Evolutionary conservation across 2,797 vertebrate species (phyloP).

Genomic region (Dendrocincla tyrannina): DNA sequence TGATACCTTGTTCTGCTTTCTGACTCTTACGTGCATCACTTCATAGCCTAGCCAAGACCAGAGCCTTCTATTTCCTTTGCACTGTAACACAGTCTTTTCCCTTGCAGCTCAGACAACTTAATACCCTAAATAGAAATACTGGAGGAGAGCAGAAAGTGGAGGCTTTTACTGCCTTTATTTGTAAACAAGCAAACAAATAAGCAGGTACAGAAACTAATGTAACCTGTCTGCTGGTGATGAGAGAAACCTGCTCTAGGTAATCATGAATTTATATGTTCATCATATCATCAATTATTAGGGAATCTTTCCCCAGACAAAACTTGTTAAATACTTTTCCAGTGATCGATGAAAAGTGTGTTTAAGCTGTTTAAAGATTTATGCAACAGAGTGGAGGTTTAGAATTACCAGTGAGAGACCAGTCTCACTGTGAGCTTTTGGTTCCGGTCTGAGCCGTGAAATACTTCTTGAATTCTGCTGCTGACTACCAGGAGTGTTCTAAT

Average conservation of each 20-base stretch:
- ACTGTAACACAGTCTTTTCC: background rate
- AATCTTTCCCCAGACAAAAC: background rate
- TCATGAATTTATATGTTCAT: background rate
- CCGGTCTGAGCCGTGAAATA: background rate
- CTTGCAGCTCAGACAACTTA: background rate
- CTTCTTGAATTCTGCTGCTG: background rate
- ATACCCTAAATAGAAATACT: background rate
- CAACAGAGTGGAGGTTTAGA: background rate
- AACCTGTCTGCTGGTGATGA: background rate
- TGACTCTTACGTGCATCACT: background rate
- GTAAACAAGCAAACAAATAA: background rate
- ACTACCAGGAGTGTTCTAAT: background rate
- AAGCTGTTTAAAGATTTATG: slow-evolving; percentile 28
- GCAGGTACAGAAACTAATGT: background rate
- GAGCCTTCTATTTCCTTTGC: background rate
- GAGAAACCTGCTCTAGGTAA: background rate
- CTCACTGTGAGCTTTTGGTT: background rate
- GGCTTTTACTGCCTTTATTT: background rate
- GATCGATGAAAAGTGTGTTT: background rate
- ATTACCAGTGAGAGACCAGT: background rate
- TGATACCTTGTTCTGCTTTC: background rate
- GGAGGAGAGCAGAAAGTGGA: background rate
- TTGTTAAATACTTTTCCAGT: background rate
- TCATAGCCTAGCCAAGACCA: background rate
- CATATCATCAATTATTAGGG: background rate